Conservation (phyloP, 2,797 vertebrate genomes). For the Eurystomus glaucurus region DNA sequence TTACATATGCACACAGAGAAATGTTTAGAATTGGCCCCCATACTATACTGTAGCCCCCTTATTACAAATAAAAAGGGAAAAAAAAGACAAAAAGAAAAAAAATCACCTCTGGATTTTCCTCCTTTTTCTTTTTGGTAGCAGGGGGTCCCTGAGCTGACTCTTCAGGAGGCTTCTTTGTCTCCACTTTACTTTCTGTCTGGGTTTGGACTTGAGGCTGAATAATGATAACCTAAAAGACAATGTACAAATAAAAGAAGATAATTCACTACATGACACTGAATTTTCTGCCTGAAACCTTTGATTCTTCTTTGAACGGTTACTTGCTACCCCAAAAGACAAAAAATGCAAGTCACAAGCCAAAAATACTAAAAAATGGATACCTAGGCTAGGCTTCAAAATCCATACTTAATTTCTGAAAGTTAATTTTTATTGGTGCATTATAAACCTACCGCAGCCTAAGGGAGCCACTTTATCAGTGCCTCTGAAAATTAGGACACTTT, state of each 20-base stretch:
- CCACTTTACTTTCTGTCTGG: conserved; percentile 84
- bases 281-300: not conserved
- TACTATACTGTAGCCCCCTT: not conserved
- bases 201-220: conserved; percentile 94
- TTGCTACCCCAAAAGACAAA: not conserved
- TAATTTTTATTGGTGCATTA: not conserved
- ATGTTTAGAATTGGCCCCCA: not conserved
- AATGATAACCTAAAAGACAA: conserved; percentile 92
- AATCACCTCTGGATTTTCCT: conserved; percentile 93
- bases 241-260: conserved; percentile 6
- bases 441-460: not conserved
- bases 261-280: not conserved
- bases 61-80: not conserved
- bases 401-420: not conserved
- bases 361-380: not conserved
- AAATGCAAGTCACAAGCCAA: not conserved
- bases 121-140: conserved; percentile 88
- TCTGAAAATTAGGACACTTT: not conserved
- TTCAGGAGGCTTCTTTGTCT: conserved; percentile 84
- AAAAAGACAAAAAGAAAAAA: not conserved
- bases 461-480: not conserved
- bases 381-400: not conserved
- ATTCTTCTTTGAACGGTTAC: not conserved
- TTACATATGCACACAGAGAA: not conserved
- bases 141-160: conserved; percentile 83